A percentile compares a stretch with the other conserved stretches of the same genome.
These are phyloP conservation scores for Drosophila borealis DNA, from an alignment of 2,888 invertebrate genomes.

Conservation along the genomic window DNA sequence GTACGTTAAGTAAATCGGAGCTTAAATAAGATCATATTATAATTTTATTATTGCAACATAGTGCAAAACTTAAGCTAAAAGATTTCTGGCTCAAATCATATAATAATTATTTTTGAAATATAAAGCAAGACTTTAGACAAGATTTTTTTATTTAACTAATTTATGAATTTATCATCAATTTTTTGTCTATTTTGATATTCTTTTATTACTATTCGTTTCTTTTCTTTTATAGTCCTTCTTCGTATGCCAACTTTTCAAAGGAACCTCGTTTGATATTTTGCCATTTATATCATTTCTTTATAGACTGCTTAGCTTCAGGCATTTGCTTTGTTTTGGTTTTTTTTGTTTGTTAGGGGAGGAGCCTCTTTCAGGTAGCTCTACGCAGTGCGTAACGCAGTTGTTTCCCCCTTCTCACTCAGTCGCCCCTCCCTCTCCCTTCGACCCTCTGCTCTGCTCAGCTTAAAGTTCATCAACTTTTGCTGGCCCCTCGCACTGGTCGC, in stretches of 20 bases:
- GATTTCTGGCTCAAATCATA: too few species aligned
- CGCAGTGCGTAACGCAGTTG: slow-evolving; percentile 51
- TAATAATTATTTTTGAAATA: too few species aligned
- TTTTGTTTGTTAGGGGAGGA: slow-evolving; percentile 25
- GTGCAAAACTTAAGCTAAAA: too few species aligned
- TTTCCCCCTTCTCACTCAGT: background rate
- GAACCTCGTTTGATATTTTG: slow-evolving; percentile 26
- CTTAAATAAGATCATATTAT: too few species aligned
- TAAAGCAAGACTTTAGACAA: too few species aligned
- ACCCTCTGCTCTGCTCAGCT: slow-evolving; percentile 25
- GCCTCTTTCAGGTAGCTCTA: slow-evolving; percentile 47
- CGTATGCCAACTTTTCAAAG: slow-evolving; percentile 15
- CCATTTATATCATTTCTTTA: slow-evolving; percentile 42
- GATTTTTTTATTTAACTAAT: too few species aligned
- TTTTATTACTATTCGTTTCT: background rate
- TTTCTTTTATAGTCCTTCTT: too few species aligned
- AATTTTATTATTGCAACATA: too few species aligned
- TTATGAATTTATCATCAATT: too few species aligned
- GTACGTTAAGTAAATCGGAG: too few species aligned
- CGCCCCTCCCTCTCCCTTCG: background rate
- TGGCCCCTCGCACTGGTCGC: slow-evolving; percentile 25
- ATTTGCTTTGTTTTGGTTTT: slow-evolving; percentile 38
- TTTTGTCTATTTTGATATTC: background rate
- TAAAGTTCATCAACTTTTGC: slow-evolving; percentile 74
- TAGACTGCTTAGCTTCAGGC: slow-evolving; percentile 39